Conservation (phyloP, 2,888 invertebrate genomes). For the Spodoptera littoralis region DNA sequence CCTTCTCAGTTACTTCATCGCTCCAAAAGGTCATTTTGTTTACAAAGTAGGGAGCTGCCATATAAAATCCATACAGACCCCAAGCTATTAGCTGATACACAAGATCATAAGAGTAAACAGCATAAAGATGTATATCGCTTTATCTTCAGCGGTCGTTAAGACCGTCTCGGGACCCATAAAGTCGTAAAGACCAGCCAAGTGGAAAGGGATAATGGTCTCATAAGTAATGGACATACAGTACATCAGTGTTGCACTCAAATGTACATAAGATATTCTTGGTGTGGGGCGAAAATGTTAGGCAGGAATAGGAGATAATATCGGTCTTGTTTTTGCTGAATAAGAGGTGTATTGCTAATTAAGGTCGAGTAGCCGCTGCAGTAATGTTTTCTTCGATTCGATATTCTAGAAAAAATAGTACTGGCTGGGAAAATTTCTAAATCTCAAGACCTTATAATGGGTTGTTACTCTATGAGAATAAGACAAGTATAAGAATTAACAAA, state of each 20-base stretch:
- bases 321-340: no score
- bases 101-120: conserved; percentile 34
- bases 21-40: no score
- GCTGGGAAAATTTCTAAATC: no score
- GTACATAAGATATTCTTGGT: conserved; percentile 7
- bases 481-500: no score
- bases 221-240: conserved; percentile 49
- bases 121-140: conserved; percentile 39
- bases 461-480: no score
- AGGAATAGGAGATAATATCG: conserved; percentile 5
- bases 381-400: no score
- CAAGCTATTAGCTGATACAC: conserved; percentile 33
- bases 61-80: conserved; percentile 12
- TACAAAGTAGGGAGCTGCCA: not conserved
- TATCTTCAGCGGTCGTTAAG: conserved; percentile 44
- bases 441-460: no score
- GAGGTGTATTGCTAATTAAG: no score
- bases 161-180: conserved; percentile 45
- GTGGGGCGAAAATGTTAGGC: not conserved
- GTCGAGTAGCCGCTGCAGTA: no score
- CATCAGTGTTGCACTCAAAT: conserved; percentile 42
- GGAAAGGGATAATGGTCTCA: conserved; percentile 54
- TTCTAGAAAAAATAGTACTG: no score
- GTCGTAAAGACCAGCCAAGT: conserved; percentile 48
- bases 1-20: no score